Percentiles rank a stretch among this genome's conserved stretches.
These are phyloP conservation scores for Podarcis muralis DNA, from an alignment of 2,113 vertebrate genomes.

Conservation along the genomic window DNA sequence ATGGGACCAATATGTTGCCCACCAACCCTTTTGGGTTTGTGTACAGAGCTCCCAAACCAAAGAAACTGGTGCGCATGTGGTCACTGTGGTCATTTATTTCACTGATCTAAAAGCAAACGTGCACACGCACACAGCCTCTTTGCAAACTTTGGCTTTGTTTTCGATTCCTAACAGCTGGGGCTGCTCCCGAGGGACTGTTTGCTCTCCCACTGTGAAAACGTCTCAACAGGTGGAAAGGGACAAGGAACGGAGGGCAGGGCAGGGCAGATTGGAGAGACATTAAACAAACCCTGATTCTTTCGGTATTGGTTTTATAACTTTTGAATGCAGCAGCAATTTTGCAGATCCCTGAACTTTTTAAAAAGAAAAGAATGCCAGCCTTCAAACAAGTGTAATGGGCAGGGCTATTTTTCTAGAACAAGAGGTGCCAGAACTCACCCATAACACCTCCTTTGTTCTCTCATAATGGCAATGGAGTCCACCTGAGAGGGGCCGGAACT, in stretches of 20 bases:
- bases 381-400: background rate
- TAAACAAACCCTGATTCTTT: slow-evolving; percentile 49
- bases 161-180: slow-evolving; percentile 70
- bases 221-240: slow-evolving; percentile 68
- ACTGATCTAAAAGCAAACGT: slow-evolving; percentile 56
- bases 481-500: too few relatives aligned
- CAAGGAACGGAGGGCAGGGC: slow-evolving; percentile 48
- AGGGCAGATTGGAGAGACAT: slow-evolving; percentile 21
- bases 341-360: background rate
- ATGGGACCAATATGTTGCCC: slow-evolving; percentile 28
- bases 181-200: slow-evolving; percentile 59
- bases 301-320: background rate
- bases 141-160: slow-evolving; percentile 66
- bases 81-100: slow-evolving; percentile 54
- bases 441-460: too few relatives aligned
- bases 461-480: too few relatives aligned
- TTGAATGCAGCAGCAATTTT: background rate
- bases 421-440: too few relatives aligned
- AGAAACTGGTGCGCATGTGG: slow-evolving; percentile 33
- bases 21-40: slow-evolving; percentile 41
- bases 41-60: background rate
- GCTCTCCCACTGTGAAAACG: slow-evolving; percentile 66
- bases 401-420: too few relatives aligned
- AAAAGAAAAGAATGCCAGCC: background rate
- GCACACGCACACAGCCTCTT: background rate